Percentiles rank a stretch among this genome's conserved stretches.
These are phyloP conservation scores for Caenorhabditis afra DNA, from an alignment of 2,888 invertebrate species.

Conservation along the genomic window DNA sequence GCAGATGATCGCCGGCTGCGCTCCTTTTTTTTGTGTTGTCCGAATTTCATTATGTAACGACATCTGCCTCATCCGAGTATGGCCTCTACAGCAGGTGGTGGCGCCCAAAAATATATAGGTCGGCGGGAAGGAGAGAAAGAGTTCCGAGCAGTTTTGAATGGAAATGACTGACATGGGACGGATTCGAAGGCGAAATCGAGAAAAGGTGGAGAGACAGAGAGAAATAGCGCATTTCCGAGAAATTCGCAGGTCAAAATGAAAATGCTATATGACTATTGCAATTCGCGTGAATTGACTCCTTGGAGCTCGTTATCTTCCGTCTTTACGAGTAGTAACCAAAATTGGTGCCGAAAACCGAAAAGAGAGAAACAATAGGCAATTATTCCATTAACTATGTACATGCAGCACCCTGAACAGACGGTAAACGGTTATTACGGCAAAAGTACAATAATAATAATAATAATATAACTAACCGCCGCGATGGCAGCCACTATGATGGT, in stretches of 20 bases:
- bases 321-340: too few species aligned
- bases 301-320: too few species aligned
- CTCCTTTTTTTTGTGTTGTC: slow-evolving; percentile 15
- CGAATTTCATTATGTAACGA: slow-evolving; percentile 39
- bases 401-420: slow-evolving; percentile 49
- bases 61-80: slow-evolving; percentile 35
- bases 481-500: slow-evolving; percentile 50
- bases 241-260: not conserved
- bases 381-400: slow-evolving; percentile 58
- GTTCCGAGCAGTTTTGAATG: slow-evolving; percentile 31
- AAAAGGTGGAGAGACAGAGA: not conserved
- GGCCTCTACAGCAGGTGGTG: slow-evolving; percentile 21
- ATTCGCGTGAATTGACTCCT: too few species aligned
- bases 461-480: slow-evolving; percentile 26
- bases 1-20: slow-evolving; percentile 17
- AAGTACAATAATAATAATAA: slow-evolving; percentile 42
- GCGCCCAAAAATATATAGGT: slow-evolving; percentile 30
- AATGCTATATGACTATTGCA: not conserved
- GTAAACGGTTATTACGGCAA: slow-evolving; percentile 53
- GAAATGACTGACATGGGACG: slow-evolving; percentile 7
- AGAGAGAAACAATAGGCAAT: slow-evolving; percentile 58
- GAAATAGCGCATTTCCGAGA: not conserved
- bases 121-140: slow-evolving; percentile 11
- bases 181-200: too few species aligned
- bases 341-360: slow-evolving; percentile 17